phyloP scores from a whole-genome alignment of 2,888 invertebrate species.

The Leistus spinibarbis region DNA sequence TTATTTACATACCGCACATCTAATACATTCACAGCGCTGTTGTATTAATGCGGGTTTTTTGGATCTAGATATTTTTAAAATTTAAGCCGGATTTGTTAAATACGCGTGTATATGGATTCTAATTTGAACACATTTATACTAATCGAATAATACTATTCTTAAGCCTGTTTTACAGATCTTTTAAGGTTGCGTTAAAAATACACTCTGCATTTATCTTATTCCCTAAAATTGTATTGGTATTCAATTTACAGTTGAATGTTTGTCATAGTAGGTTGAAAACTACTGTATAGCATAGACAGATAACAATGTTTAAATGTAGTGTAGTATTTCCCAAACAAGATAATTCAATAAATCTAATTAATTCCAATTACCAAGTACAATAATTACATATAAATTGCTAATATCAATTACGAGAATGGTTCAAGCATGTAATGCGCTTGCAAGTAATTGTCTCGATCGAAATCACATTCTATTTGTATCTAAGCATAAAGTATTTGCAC shows the following conservation, averaged over 20 bases:
- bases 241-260: too few species aligned
- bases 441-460: not conserved
- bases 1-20: not conserved
- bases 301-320: not conserved
- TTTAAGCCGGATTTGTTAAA: not conserved
- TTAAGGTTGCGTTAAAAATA: too few species aligned
- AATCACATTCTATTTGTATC: not conserved
- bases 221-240: too few species aligned
- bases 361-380: not conserved
- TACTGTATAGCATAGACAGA: not conserved
- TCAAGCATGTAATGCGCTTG: not conserved
- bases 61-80: too few species aligned
- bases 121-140: too few species aligned
- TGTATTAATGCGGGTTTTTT: not conserved
- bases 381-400: not conserved
- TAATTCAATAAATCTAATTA: not conserved
- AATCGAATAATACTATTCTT: too few species aligned
- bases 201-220: too few species aligned
- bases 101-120: too few species aligned
- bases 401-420: not conserved
- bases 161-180: too few species aligned
- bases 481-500: slow-evolving; percentile 36
- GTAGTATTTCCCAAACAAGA: not conserved
- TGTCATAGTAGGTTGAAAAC: too few species aligned
- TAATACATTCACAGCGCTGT: not conserved